Evolutionary conservation across 2,113 vertebrate species (phyloP), one percentile per base, ranked within the genome.

Genomic region (Proterorhinus semilunaris): DNA sequence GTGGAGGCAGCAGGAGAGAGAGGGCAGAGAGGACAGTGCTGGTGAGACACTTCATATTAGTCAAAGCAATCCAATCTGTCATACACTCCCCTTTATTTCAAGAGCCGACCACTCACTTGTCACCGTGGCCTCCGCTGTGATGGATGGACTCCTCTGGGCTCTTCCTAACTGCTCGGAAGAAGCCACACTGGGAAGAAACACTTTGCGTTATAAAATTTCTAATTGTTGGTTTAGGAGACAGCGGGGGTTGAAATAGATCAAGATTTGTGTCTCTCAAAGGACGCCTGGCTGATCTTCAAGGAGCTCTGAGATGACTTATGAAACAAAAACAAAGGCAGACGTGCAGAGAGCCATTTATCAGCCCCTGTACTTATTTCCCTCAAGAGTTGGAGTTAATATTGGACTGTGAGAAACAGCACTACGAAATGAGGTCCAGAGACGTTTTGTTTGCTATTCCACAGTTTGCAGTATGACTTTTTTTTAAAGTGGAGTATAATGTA

Each of bases 11-110:
- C 71, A 54, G 81, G 76, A 77, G 36, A 16, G 67, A 9, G 54
- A 76, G 68, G 72, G 51, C 62, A 48, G 74, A 69, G 71, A 66
- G 75, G 74, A 86, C 69, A 36, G 68, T 65, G 47, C 44, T 63
- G n/a, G 48, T 66, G 67, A 79, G 80, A 62, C 68, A 62, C 81
- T 76, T 86, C 27, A 52, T 69, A 83, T 88, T 83, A 87, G 75
- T 82, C 84, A 74, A 81, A 87, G 72, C 79, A 75, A 70, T 86
- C 89, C 79, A 57, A 66, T 86, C 74, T 51, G 63, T 87, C 81
- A 78, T 73, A 69, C 64, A 73, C 66, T 71, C 61, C 58, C 69
- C 66, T 8, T 71, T 52, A 8, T 69, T 66, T 46, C 36, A 55
- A 48, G 0, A 44, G 55, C 48, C 47, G 59, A 69, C 61, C 0